phyloP scores from a whole-genome alignment of 37 sponge, comb jelly and placozoan genomes.

The Chondrilla cf. caribensis region DNA sequence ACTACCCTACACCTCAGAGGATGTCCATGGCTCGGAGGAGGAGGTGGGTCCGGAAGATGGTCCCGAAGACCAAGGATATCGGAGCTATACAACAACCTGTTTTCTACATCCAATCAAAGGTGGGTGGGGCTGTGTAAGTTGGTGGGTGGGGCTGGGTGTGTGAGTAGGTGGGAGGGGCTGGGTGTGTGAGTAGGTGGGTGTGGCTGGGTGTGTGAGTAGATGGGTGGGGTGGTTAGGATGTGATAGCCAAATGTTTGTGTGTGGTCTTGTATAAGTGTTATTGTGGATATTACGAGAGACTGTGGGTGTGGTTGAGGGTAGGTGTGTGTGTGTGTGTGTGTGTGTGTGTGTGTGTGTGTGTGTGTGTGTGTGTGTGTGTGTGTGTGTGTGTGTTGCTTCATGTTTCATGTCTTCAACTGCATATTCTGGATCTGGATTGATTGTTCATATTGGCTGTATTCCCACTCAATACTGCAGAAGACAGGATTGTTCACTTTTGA shows the following conservation, averaged over 20 bases:
- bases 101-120: slow-evolving; percentile 43
- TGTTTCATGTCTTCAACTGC: neutral
- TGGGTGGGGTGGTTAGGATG: neutral
- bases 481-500: no score
- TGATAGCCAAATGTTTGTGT: neutral
- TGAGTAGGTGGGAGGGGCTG: neutral
- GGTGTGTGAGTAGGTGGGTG: neutral
- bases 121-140: neutral
- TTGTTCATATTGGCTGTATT: no score
- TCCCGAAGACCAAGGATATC: slow-evolving; percentile 10
- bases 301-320: no score
- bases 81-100: neutral
- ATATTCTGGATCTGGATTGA: neutral
- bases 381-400: neutral
- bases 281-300: neutral
- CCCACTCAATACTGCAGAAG: no score
- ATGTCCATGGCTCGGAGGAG: slow-evolving; percentile 55
- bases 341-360: no score
- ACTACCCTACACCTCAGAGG: slow-evolving; percentile 63
- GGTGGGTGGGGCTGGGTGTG: neutral
- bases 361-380: no score
- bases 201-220: neutral
- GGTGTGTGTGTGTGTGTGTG: no score
- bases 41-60: slow-evolving; percentile 71
- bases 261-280: neutral